Evolutionary conservation across 1,140 invertebrate species (phyloP).

Genomic region (Glossosoma conforme): DNA sequence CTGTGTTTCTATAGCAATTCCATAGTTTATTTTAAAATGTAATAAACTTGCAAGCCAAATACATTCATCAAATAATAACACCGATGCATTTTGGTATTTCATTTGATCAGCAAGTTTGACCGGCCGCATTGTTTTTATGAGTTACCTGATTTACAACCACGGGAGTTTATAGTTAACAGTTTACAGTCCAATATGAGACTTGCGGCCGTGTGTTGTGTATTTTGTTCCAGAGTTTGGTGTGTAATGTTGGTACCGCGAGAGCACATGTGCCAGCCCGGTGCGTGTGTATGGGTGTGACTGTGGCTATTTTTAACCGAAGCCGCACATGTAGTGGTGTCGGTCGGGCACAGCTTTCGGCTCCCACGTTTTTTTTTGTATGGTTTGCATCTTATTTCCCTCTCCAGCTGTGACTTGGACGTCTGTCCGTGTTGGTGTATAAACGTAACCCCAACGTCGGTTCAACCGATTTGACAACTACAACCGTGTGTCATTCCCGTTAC

Average conservation of each 20-base stretch:
- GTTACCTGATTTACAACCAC: too few relatives aligned
- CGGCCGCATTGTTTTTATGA: too few relatives aligned
- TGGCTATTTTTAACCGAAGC: conserved; percentile 21
- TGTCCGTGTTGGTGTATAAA: not conserved
- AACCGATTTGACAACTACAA: not conserved
- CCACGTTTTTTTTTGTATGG: conserved; percentile 4
- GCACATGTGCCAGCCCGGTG: conserved; percentile 15
- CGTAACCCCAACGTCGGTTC: not conserved
- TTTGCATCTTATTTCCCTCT: conserved; percentile 4
- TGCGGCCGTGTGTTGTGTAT: too few relatives aligned
- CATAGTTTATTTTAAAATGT: too few relatives aligned
- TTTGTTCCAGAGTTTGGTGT: too few relatives aligned
- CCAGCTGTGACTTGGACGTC: conserved; percentile 6
- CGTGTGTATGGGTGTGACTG: conserved; percentile 11
- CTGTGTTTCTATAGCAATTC: too few relatives aligned
- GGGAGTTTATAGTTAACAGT: too few relatives aligned
- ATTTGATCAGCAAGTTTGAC: too few relatives aligned
- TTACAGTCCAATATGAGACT: too few relatives aligned
- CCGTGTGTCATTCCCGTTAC: not conserved
- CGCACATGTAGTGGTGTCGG: conserved; percentile 5
- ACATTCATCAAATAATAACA: too few relatives aligned
- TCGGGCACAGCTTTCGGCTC: conserved; percentile 5
- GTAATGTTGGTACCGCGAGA: conserved; percentile 13
- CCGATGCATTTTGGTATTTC: too few relatives aligned
- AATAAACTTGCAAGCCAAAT: too few relatives aligned